These are phyloP conservation scores for Strix aluco DNA, from an alignment of 2,113 vertebrate species.

Conservation along the genomic window DNA sequence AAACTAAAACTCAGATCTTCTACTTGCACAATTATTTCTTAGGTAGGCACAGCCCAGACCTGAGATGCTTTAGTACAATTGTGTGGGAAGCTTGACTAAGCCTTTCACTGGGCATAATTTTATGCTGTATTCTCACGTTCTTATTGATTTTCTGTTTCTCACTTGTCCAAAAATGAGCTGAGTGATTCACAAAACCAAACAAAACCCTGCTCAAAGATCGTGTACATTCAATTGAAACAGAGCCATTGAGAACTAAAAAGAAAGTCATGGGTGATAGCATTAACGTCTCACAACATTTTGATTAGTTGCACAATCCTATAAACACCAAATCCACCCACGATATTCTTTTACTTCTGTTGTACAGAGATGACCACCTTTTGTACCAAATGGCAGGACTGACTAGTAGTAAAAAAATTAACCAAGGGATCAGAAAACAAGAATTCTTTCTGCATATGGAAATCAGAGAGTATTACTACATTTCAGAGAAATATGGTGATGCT, in stretches of 20 bases:
- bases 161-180: not conserved
- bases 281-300: not conserved
- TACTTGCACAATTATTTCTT: not conserved
- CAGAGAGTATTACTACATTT: not conserved
- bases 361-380: not conserved
- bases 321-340: not conserved
- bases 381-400: not conserved
- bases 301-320: not conserved
- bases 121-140: not conserved
- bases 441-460: not conserved
- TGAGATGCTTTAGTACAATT: not conserved
- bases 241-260: not conserved
- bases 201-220: not conserved
- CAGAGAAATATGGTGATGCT: not conserved
- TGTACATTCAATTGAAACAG: not conserved
- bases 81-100: not conserved
- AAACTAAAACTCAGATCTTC: not conserved
- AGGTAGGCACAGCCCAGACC: not conserved
- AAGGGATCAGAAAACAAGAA: not conserved
- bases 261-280: not conserved
- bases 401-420: not conserved
- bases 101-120: not conserved
- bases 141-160: not conserved
- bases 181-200: not conserved
- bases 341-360: not conserved